Percentiles rank a stretch among this genome's conserved stretches.
Conservation (phyloP, 1,140 invertebrate genomes). For the Trichomalopsis sarcophagae region DNA sequence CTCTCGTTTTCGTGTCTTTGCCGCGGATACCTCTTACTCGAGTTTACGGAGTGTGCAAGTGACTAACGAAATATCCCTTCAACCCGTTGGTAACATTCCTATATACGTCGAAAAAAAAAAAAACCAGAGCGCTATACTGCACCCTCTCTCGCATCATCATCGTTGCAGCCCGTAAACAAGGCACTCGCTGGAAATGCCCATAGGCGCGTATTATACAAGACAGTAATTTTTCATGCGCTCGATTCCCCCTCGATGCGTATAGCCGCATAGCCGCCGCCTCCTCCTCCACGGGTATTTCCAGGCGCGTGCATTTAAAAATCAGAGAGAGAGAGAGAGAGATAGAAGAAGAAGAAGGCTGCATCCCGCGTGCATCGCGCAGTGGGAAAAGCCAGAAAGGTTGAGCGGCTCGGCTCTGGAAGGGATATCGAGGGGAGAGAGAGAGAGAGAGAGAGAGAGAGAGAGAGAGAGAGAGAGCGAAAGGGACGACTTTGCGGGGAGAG, state of each 20-base stretch:
- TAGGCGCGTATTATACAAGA: background rate
- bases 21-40: too few species aligned
- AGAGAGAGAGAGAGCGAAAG: background rate
- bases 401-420: slow-evolving; percentile 21
- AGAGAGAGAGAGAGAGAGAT: too few species aligned
- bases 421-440: background rate
- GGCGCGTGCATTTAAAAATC: slow-evolving; percentile 26
- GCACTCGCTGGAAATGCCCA: background rate
- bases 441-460: background rate
- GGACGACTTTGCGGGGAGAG: background rate
- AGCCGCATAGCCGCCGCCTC: background rate
- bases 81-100: background rate
- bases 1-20: background rate
- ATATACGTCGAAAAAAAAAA: background rate
- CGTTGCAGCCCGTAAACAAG: background rate
- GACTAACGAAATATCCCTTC: background rate
- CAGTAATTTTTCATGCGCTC: slow-evolving; percentile 7
- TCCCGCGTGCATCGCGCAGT: background rate
- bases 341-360: too few species aligned
- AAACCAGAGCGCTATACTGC: background rate
- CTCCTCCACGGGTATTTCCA: background rate
- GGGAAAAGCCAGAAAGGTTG: slow-evolving; percentile 20
- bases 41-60: background rate
- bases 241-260: background rate
- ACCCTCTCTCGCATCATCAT: background rate